Base-by-base conservation (phyloP, 2,113 vertebrate species). In the Aphyosemion australe region DNA sequence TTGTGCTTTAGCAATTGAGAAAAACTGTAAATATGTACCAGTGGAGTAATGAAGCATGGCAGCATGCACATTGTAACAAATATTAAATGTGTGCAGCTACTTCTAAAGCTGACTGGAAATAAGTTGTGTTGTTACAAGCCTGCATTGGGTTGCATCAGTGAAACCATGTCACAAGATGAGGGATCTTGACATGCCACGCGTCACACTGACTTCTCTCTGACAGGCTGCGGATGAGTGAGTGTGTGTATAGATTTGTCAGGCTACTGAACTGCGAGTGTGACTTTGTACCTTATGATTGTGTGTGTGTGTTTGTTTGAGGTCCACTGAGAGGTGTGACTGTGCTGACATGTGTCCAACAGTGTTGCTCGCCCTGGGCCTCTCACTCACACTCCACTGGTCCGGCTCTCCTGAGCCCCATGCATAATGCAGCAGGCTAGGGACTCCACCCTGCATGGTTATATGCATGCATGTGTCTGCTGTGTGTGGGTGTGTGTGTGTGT, bases 321-420 rank as follows among this genome's bases (percentile, higher is more conserved):
- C 86, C 55, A 13, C 20, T 64, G 85, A 87, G 87, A 83, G 79
- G 78, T 77, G 83, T 86, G 84, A 80, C 80, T 78, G 65, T 8
- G 43, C 74, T 89, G 90, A 91, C 92, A 90, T 90, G 88, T 90
- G 91, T 91, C 87, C 78, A 48, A 90, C 91, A 89, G 87, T 56
- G 74, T 66, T 88, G 78, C 87, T 82, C 48, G 76, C 84, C 80
- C 79, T 82, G 78, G 78, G 85, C 86, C 82, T 79, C 80, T 70
- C 75, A 84, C 87, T 89, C 85, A 90, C 89, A 88, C 89, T 88
- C 76, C 80, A 87, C 85, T 89, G 88, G 80, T 83, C 84, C 50
- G 70, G 79, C 76, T 90, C 87, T 84, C 84, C 57, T 74, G 77
- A 84, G 89, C 67, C 72, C 78, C 82, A 91, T 92, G 85, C 84